These are phyloP conservation scores for Ditylenchus dipsaci DNA, from an alignment of 1,140 invertebrate species.

Conservation along the genomic window DNA sequence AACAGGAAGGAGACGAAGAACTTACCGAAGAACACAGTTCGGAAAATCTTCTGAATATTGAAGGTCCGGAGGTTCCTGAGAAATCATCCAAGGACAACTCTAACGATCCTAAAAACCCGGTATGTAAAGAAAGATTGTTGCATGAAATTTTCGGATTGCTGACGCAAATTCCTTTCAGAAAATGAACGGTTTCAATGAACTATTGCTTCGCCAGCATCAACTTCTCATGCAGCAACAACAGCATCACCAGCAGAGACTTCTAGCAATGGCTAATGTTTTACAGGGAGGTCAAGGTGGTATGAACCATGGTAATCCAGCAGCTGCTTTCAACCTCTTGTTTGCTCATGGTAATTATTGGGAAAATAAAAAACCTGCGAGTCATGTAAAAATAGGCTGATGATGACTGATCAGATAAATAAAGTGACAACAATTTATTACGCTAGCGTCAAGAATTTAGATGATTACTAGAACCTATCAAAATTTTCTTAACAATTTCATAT, in stretches of 20 bases:
- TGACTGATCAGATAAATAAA: slow-evolving; percentile 2
- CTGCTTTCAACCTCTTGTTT: slow-evolving; percentile 28
- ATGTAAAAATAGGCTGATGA: not conserved
- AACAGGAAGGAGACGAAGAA: not conserved
- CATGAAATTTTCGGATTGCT: not conserved
- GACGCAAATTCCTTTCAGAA: slow-evolving; percentile 1
- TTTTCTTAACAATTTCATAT: too few relatives aligned
- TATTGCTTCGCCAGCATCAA: slow-evolving; percentile 34
- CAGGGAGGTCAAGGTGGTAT: not conserved
- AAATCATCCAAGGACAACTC: slow-evolving; percentile 2
- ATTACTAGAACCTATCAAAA: too few relatives aligned
- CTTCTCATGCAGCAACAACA: slow-evolving; percentile 19
- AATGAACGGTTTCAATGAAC: slow-evolving; percentile 23
- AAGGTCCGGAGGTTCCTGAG: too few relatives aligned
- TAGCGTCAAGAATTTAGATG: too few relatives aligned
- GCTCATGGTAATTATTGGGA: slow-evolving; percentile 11
- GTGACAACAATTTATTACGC: too few relatives aligned
- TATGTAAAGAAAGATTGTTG: slow-evolving; percentile 6
- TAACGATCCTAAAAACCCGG: slow-evolving; percentile 18
- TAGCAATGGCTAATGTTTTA: slow-evolving; percentile 34
- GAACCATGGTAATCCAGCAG: not conserved
- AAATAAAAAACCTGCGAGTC: not conserved
- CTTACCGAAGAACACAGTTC: too few relatives aligned
- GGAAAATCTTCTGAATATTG: too few relatives aligned
- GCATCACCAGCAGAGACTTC: slow-evolving; percentile 37